Percentiles rank a stretch among this genome's conserved stretches.
Evolutionary conservation across 2,797 vertebrate species (phyloP).

Genomic region (Lindbergichthys nudifrons): DNA sequence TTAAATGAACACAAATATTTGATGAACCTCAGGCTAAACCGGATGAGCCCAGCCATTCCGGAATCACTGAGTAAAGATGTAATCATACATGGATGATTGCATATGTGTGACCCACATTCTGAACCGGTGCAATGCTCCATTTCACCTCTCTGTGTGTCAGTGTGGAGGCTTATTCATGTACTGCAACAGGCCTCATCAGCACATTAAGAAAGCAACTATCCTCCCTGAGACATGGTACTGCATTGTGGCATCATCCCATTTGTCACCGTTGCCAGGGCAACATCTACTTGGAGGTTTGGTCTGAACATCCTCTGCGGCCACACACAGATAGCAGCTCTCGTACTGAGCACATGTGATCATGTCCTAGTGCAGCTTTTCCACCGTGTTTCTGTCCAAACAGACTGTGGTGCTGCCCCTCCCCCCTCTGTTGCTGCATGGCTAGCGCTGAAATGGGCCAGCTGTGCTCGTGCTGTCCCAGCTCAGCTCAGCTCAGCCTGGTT

Average conservation of each 20-base stretch:
- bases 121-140: constrained; percentile 46
- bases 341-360: constrained; percentile 16
- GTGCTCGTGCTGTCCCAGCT: constrained; percentile 56
- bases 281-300: constrained; percentile 25
- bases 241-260: constrained; percentile 55
- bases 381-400: constrained; percentile 14
- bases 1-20: constrained; percentile 18
- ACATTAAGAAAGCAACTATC: constrained; percentile 44
- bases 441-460: constrained; percentile 60
- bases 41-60: constrained; percentile 9
- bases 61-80: constrained; percentile 30
- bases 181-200: constrained; percentile 50
- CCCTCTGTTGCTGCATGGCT: constrained; percentile 59
- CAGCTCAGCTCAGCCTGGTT: constrained; percentile 54
- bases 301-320: neutral
- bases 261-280: constrained; percentile 66
- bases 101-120: constrained; percentile 77
- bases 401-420: constrained; percentile 39
- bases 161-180: constrained; percentile 26
- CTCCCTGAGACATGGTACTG: constrained; percentile 38
- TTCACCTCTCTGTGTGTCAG: constrained; percentile 47
- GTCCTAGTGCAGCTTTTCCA: neutral
- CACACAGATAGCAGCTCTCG: constrained; percentile 30
- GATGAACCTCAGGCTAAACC: constrained; percentile 12
- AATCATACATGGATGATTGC: constrained; percentile 67